Evolutionary conservation across 2,113 vertebrate genomes (phyloP), one percentile per base, ranked within the genome.

Genomic region (Podarcis cretensis): DNA sequence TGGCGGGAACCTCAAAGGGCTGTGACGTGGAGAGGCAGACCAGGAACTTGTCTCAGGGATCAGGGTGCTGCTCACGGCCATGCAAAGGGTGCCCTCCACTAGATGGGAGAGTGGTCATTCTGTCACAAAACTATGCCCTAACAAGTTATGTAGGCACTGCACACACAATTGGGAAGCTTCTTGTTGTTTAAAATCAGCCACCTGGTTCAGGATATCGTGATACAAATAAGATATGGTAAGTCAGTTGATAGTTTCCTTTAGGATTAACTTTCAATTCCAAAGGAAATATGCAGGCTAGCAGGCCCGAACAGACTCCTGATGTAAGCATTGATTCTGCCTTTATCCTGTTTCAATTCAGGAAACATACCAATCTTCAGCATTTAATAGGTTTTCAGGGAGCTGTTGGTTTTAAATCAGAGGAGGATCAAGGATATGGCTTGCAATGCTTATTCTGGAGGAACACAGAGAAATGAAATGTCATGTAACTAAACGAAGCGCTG

Each of bases 401-500:
- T 40, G 40, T 37, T 81, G 54, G 16, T 75, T 92, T 91, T 88
- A 90, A 92, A 92, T 92, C 32, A 66, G 84, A 43, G 37, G 66
- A 80, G 73, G 82, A 93, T 87, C 90, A 94, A 85, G 89, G 79
- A 35, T 63, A 43, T 86, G 89, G 86, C 93, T 87, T 87, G 87
- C 88, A 90, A 25, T 80, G 71, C 54, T 0, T 0, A 81, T 87
- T 89, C 0, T 2, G 68, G 87, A 91, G 75, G 75, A 86, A 91
- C 93, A 65, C 59, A 25, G 57, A 13, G 25, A 68, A 93, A 92
- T 86, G 87, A 93, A 91, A 92, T 92, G 90, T 90, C 89, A 74
- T 90, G 84, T 88, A 90, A 84, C 63, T 87, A 92, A 85, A 92
- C 80, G 79, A 88, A 95, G 86, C 43, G 27, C 85, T 90, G 74